phyloP scores from a whole-genome alignment of 1,140 invertebrate species.

The Eubasilissa regina region DNA sequence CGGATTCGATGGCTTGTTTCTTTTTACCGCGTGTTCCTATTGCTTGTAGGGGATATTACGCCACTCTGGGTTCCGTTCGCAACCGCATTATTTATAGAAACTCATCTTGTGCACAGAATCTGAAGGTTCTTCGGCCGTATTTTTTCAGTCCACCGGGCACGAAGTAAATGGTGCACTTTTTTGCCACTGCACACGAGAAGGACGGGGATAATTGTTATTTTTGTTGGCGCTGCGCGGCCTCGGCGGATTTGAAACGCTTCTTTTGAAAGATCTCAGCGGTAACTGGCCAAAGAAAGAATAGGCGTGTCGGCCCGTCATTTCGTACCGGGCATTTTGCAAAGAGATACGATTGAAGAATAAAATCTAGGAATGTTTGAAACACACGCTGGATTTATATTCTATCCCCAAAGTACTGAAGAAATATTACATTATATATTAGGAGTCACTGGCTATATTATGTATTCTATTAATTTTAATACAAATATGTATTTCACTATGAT shows the following conservation, averaged over 20 bases:
- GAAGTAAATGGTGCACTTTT: slow-evolving; percentile 20
- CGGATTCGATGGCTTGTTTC: neutral
- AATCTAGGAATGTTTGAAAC: too few relatives aligned
- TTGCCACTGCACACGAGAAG: slow-evolving; percentile 7
- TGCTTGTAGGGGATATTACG: neutral
- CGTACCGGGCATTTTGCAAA: neutral
- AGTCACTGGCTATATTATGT: too few relatives aligned
- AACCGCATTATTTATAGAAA: slow-evolving; percentile 24
- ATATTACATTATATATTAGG: too few relatives aligned
- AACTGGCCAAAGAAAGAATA: slow-evolving; percentile 20
- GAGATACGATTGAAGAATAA: too few relatives aligned
- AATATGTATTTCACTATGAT: too few relatives aligned
- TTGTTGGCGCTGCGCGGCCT: slow-evolving; percentile 2
- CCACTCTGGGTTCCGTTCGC: neutral
- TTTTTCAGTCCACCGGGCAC: neutral
- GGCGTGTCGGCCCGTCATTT: slow-evolving; percentile 22
- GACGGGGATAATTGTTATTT: slow-evolving; percentile 19
- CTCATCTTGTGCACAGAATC: slow-evolving; percentile 16
- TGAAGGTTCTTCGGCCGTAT: slow-evolving; percentile 7
- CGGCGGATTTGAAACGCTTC: slow-evolving; percentile 20
- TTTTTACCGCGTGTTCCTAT: neutral
- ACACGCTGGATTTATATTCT: too few relatives aligned
- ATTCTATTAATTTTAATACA: too few relatives aligned
- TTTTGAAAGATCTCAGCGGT: slow-evolving; percentile 18
- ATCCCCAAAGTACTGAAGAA: too few relatives aligned